phyloP scores from a whole-genome alignment of 1,140 invertebrate genomes.

The Antheraea pernyi region DNA sequence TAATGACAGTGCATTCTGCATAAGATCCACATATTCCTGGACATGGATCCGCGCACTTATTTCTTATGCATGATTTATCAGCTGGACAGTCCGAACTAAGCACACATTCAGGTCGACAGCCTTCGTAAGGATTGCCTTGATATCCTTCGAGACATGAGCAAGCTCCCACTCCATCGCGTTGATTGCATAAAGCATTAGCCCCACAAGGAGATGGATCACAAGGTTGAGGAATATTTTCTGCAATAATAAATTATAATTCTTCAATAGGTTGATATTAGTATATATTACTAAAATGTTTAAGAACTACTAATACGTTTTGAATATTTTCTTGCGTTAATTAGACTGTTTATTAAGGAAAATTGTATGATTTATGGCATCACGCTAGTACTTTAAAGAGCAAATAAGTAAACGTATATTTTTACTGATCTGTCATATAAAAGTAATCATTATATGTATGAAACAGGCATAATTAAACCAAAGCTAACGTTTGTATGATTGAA shows the following conservation, averaged over 20 bases:
- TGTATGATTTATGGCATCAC: no score
- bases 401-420: slow-evolving; percentile 17
- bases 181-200: slow-evolving; percentile 86
- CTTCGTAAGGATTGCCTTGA: slow-evolving; percentile 84
- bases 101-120: slow-evolving; percentile 88
- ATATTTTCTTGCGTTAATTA: no score
- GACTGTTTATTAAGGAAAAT: no score
- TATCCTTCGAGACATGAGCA: slow-evolving; percentile 87
- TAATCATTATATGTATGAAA: no score
- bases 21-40: slow-evolving; percentile 88
- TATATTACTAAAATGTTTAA: no score
- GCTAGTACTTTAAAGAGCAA: neutral
- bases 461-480: no score
- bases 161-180: slow-evolving; percentile 82
- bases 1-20: slow-evolving; percentile 87
- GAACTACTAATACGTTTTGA: no score
- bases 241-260: slow-evolving; percentile 32
- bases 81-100: slow-evolving; percentile 88
- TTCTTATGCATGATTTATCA: slow-evolving; percentile 86
- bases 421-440: no score
- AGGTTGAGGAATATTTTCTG: slow-evolving; percentile 80
- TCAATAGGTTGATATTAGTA: neutral
- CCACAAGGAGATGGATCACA: slow-evolving; percentile 90
- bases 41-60: slow-evolving; percentile 88
- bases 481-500: neutral